Evolutionary conservation across 2,888 invertebrate species (phyloP), one percentile per base, ranked within the genome.

Genomic region (Adelphocoris suturalis): DNA sequence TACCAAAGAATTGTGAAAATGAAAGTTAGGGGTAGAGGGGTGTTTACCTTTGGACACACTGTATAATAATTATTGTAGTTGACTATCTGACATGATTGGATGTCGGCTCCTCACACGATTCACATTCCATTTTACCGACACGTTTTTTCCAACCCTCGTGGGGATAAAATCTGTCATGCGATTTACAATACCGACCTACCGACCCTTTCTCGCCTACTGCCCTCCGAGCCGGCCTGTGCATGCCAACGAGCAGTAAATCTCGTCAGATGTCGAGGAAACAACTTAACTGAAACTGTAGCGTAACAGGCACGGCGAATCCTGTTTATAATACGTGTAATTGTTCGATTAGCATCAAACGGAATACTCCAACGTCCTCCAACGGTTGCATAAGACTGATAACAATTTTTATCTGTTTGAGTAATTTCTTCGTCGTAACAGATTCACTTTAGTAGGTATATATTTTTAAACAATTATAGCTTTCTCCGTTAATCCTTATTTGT

Each of bases 111-210:
- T 37, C 37, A 7, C 37, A 37, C 37, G 37, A 37, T 37, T 37
- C 7, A 37, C 37, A 37, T 7, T 37, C 7, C 37, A 4, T 37
- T 4, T 37, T 37, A 7, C 37, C 37, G 37, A 7, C 37, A 37
- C 37, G 37, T 37, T 37, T 37, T 37, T 2, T 37, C 7, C 37
- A 2, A 37, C 7, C 37, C 37, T 0, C n/a, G 14, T n/a, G 16
- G n/a, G n/a, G 57, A 57, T 57, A 57, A 57, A 57, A 57, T 57
- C 57, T 57, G 57, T 57, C 57, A 57, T 57, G 57, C 57, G n/a
- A 57, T 57, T 12, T 57, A n/a, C 57, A 7, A 57, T n/a, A 2
- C 14, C 57, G 57, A 57, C 57, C 57, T 57, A 57, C 14, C 16
- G 57, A 57, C 57, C 55, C n/a, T n/a, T 57, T 57, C 57, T 57